Evolutionary conservation across 2,113 vertebrate genomes (phyloP), one percentile per base, ranked within the genome.

Genomic region (Calidris pygmaea): DNA sequence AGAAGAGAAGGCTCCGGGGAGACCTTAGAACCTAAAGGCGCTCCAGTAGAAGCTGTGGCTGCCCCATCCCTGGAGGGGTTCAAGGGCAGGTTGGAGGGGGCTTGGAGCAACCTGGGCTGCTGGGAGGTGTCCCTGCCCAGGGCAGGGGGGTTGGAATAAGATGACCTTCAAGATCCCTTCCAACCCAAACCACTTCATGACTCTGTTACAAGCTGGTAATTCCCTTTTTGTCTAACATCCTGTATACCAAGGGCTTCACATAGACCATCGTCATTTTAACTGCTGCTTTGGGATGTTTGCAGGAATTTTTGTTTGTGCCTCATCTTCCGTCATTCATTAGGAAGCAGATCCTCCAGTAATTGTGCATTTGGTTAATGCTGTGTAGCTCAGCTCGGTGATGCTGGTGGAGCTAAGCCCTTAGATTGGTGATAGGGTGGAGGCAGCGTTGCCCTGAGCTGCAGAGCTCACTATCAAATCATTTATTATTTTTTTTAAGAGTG

Each of bases 171-270:
- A n/a, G n/a, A n/a, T n/a, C 50, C 50, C 26, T 52, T 52, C 50
- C 24, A 52, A 26, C 50, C 50, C 24, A 52, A 26, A 26, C 50
- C 50, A 27, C 27, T 52, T 26, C 20, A 20, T 47, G 45, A 20
- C 45, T 20, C 45, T 52, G 7, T 52, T 27, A 52, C 15, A 14
- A 27, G 14, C n/a, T 9, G 56, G 52, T 7, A 12, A 26, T 71
- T 72, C 75, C 63, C 32, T 30, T 1, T 16, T 70, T 63, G 2
- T 43, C 4, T 2, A 41, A 6, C 17, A 9, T 4, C 43, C 19
- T 5, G 6, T 19, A 6, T n/a, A 35, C 45, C 14, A 1, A 59
- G 53, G n/a, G 7, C 3, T 77, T 87, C 14, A 3, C 35, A 0
- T 1, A 47, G 39, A 58, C 8, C 15, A 0, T 3, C 34, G 20